A percentile compares a stretch with the other conserved stretches of the same genome.
Evolutionary conservation across 2,888 invertebrate genomes (phyloP).

Genomic region (Platycheirus rosarum): DNA sequence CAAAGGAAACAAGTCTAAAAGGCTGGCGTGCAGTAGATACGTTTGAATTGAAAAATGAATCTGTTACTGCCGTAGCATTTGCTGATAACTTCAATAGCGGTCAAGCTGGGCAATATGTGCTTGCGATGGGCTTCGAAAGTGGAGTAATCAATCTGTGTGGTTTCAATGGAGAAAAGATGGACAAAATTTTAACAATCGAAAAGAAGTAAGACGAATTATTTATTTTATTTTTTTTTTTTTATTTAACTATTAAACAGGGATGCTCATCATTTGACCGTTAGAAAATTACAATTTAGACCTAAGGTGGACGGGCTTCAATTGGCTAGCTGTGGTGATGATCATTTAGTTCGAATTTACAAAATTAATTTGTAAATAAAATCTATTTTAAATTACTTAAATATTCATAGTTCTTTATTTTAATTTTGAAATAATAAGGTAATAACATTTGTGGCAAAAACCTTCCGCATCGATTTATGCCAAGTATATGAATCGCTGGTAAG

Average conservation of each 20-base stretch:
- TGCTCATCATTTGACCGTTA: conserved; percentile 90
- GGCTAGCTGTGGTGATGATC: conserved; percentile 90
- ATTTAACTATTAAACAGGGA: conserved; percentile 82
- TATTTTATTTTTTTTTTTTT: conserved; percentile 38
- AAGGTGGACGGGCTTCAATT: conserved; percentile 83
- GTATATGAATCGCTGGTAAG: no score
- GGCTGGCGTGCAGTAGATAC: conserved; percentile 83
- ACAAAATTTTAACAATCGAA: conserved; percentile 83
- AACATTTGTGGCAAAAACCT: no score
- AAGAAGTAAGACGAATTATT: conserved; percentile 83
- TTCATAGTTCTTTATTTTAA: no score
- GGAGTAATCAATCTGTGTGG: conserved; percentile 82
- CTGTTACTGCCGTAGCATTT: conserved; percentile 91
- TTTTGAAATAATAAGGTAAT: no score
- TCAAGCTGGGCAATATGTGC: conserved; percentile 82
- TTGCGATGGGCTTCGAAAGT: conserved; percentile 82
- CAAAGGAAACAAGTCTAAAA: conserved; percentile 82
- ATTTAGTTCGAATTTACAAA: conserved; percentile 86
- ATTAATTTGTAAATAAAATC: conserved; percentile 62
- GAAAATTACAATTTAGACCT: conserved; percentile 88
- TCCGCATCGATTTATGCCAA: no score
- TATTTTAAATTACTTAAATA: no score
- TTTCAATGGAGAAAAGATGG: conserved; percentile 83
- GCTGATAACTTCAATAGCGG: conserved; percentile 83
- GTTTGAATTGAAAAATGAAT: conserved; percentile 85